Evolutionary conservation across 2,113 vertebrate genomes (phyloP).

Genomic region (Tetrax tetrax): DNA sequence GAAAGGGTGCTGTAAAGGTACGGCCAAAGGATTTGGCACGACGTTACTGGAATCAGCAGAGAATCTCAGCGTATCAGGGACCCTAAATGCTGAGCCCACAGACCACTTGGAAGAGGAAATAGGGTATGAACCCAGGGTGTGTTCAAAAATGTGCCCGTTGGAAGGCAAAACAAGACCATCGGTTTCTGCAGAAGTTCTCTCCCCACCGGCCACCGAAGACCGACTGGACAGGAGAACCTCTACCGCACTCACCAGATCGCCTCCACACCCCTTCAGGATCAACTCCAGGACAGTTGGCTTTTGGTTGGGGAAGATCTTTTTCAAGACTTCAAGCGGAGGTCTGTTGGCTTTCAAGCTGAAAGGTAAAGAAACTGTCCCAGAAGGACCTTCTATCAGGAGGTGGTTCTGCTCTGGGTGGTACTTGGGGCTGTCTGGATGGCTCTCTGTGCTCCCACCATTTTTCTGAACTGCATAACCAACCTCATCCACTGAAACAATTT

Average conservation of each 20-base stretch:
- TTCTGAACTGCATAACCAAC: slow-evolving; percentile 79
- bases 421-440: slow-evolving; percentile 81
- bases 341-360: slow-evolving; percentile 91
- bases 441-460: slow-evolving; percentile 74
- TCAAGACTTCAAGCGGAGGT: slow-evolving; percentile 93
- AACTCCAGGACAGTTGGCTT: slow-evolving; percentile 95
- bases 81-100: slow-evolving; percentile 94
- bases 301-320: slow-evolving; percentile 95
- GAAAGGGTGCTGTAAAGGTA: slow-evolving; percentile 90
- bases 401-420: slow-evolving; percentile 83
- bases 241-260: slow-evolving; percentile 94
- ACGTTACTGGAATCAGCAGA: slow-evolving; percentile 84
- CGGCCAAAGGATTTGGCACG: slow-evolving; percentile 81
- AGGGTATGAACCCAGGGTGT: slow-evolving; percentile 88
- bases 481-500: slow-evolving; percentile 86
- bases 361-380: slow-evolving; percentile 88
- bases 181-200: slow-evolving; percentile 76
- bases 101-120: slow-evolving; percentile 95
- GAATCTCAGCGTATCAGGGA: slow-evolving; percentile 91
- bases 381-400: slow-evolving; percentile 89
- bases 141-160: slow-evolving; percentile 90
- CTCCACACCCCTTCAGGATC: slow-evolving; percentile 92
- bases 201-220: slow-evolving; percentile 68
- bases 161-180: slow-evolving; percentile 86
- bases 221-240: slow-evolving; percentile 94